These are phyloP conservation scores for Drosophila triauraria DNA, from an alignment of 1,140 invertebrate species.

Conservation along the genomic window DNA sequence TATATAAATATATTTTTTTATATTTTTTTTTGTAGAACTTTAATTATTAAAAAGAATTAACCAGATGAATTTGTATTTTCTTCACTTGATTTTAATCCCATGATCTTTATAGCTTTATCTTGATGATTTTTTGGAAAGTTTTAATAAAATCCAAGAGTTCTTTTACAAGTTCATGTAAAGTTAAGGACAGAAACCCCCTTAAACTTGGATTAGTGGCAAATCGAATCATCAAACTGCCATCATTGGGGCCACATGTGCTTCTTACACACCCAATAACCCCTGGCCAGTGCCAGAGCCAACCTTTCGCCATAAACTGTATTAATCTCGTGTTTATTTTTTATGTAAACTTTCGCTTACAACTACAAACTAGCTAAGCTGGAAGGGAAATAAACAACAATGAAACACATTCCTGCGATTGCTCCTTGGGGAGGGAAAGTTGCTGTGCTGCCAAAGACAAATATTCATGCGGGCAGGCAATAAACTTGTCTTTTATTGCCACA, in stretches of 20 bases:
- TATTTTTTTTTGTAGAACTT: not conserved
- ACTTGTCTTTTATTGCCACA: conserved; percentile 39
- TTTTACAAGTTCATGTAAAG: no score
- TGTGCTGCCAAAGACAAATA: conserved; percentile 33
- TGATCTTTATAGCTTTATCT: not conserved
- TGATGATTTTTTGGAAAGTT: not conserved
- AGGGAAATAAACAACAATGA: conserved; percentile 46
- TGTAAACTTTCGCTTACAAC: conserved; percentile 18
- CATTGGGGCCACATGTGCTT: conserved; percentile 11
- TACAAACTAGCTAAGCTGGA: conserved; percentile 39
- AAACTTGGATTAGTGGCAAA: conserved; percentile 1
- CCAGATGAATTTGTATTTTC: not conserved
- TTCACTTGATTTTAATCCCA: no score
- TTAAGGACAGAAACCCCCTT: not conserved
- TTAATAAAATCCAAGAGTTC: no score
- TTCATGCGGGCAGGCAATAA: conserved; percentile 38
- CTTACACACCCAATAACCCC: not conserved
- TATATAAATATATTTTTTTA: not conserved
- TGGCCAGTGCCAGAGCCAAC: not conserved
- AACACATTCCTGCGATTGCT: conserved; percentile 45
- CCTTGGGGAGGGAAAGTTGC: conserved; percentile 33
- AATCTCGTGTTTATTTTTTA: conserved; percentile 26
- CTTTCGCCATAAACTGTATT: conserved; percentile 14
- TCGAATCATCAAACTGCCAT: conserved; percentile 12
- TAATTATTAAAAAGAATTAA: not conserved